Base-by-base conservation (phyloP, 2,113 vertebrate species). In the Lipophrys pholis region DNA sequence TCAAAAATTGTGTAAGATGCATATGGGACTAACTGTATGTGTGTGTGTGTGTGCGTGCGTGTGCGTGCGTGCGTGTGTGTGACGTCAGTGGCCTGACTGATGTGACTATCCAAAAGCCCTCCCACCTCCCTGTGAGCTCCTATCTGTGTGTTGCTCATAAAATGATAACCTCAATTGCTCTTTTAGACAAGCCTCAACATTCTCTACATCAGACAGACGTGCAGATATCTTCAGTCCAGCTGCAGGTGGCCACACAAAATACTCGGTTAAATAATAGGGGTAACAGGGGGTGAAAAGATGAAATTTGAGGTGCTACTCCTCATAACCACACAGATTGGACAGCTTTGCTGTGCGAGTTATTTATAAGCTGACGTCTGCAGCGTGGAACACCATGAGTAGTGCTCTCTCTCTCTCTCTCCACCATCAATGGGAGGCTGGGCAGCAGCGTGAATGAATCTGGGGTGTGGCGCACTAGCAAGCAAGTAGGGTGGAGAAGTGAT, bases 401-500 rank as follows among this genome's bases (percentile, higher is more conserved):
- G 49, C 76, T 69, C 76, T 70, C 81, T 70, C 82, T 7, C 76
- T 69, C 76, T 70, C 81, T 70, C 82, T 7, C 65, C 4, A 3
- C 77, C 80, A 82, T 92, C 90, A 89, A 89, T 90, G 87, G 70
- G 76, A 87, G 87, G 85, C 79, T 66, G 86, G 74, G 76, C 81
- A 76, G 70, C 73, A 60, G 77, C 87, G 84, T 92, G 89, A 92
- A 91, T 91, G 90, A 89, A 79, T 85, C 55, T 69, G 82, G 87
- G 90, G 87, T 89, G 90, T 87, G 86, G 87, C 51, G 63, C 73
- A 74, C 68, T 60, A 51, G 76, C 82, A 80, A 30, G 84, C 75
- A 36, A 81, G 76, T 72, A 86, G 81, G 86, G 77, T 84, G 82
- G 84, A 85, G 86, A 78, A 71, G 79, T 69, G 79, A 86, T 41